A percentile compares a stretch with the other conserved stretches of the same genome.
Conservation (phyloP, 2,888 invertebrate species). For the Euplagia quadripunctaria region DNA sequence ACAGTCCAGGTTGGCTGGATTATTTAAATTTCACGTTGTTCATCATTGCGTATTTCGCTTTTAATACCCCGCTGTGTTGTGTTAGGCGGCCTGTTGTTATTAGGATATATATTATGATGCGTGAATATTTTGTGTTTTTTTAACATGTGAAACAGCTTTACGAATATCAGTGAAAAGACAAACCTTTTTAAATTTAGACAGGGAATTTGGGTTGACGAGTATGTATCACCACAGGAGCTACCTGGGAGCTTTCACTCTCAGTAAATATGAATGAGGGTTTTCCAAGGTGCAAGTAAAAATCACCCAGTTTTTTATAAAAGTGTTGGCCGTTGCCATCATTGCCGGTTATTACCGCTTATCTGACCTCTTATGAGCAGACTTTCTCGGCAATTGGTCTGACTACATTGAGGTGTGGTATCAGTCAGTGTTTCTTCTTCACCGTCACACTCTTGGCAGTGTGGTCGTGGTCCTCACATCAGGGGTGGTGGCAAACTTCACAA, state of each 20-base stretch:
- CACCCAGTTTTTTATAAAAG: not conserved
- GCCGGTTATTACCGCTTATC: no score
- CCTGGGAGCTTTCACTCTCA: not conserved
- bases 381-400: not conserved
- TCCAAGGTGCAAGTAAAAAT: no score
- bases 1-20: constrained; percentile 50
- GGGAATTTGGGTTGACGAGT: not conserved
- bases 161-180: not conserved
- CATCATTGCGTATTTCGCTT: constrained; percentile 54
- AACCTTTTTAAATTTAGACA: not conserved
- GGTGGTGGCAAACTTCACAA: no score
- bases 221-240: not conserved
- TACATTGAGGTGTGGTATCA: not conserved
- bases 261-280: not conserved
- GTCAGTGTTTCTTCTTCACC: not conserved
- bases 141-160: constrained; percentile 1
- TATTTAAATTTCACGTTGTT: constrained; percentile 75
- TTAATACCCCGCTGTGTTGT: constrained; percentile 57
- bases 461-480: no score
- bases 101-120: constrained; percentile 11
- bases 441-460: no score
- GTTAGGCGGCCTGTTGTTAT: constrained; percentile 36
- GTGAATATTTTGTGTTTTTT: constrained; percentile 14
- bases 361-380: not conserved
- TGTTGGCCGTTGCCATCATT: no score